phyloP scores from a whole-genome alignment of 1,140 invertebrate genomes.

The Euwallacea fornicatus region DNA sequence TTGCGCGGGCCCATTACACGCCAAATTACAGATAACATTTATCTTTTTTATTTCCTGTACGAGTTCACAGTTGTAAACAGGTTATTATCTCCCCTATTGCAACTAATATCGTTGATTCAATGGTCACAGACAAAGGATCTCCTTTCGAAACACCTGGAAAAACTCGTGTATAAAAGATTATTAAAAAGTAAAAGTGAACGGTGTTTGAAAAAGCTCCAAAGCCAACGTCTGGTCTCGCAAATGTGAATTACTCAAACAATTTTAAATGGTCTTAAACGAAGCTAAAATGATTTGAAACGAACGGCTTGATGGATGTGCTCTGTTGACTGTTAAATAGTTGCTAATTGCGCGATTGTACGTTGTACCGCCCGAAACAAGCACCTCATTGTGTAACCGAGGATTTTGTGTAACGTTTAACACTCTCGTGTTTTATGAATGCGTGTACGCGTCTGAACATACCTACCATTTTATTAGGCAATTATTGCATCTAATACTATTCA shows the following conservation, averaged over 20 bases:
- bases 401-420: neutral
- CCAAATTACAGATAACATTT: constrained; percentile 5
- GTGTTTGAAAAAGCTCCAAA: neutral
- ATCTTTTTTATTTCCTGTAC: neutral
- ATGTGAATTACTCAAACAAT: constrained; percentile 19
- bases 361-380: constrained; percentile 1
- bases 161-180: too few relatives aligned
- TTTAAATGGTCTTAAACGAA: constrained; percentile 23
- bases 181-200: constrained; percentile 21
- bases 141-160: too few relatives aligned
- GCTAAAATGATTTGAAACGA: constrained; percentile 20
- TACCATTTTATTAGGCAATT: too few relatives aligned
- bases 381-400: neutral
- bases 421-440: neutral
- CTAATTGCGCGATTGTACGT: constrained; percentile 24
- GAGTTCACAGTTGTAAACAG: neutral
- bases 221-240: too few relatives aligned
- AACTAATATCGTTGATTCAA: too few relatives aligned
- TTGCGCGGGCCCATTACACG: constrained; percentile 22
- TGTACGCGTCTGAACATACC: neutral
- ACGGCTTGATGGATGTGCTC: constrained; percentile 20
- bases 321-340: constrained; percentile 27
- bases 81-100: too few relatives aligned
- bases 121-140: too few relatives aligned
- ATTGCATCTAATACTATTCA: too few relatives aligned